Percentiles rank a stretch among this genome's conserved stretches.
These are phyloP conservation scores for Prunella strophiata DNA, from an alignment of 2,797 vertebrate species.

Conservation along the genomic window DNA sequence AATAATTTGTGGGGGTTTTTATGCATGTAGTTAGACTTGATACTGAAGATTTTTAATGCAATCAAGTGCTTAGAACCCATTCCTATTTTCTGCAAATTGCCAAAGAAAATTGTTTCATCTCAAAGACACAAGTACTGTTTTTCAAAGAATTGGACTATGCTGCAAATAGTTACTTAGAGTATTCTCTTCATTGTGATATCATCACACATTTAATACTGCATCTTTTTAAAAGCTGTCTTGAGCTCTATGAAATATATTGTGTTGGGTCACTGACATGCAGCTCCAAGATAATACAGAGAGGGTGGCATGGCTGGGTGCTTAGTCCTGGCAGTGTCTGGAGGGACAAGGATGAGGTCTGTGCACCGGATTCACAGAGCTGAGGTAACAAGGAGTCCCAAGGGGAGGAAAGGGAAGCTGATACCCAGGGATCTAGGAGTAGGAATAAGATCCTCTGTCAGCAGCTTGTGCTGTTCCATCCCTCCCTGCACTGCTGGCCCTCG, in stretches of 20 bases:
- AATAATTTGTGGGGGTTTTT: neutral
- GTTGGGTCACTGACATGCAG: neutral
- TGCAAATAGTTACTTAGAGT: neutral
- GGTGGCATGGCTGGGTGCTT: neutral
- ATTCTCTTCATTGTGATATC: neutral
- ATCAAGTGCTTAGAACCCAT: neutral
- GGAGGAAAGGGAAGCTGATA: neutral
- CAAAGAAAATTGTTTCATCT: neutral
- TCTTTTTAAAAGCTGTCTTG: neutral
- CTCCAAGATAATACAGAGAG: neutral
- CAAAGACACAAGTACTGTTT: neutral
- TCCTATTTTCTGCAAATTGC: neutral
- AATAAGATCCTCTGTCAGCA: neutral
- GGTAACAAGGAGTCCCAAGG: neutral
- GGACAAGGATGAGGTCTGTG: neutral
- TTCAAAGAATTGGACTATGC: neutral
- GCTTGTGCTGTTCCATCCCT: neutral
- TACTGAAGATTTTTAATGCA: neutral
- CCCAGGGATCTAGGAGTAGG: neutral
- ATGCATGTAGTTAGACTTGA: neutral
- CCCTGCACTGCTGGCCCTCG: neutral
- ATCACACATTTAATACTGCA: neutral
- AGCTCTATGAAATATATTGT: neutral
- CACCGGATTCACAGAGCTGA: neutral
- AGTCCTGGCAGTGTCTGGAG: neutral